Evolutionary conservation across 2,113 vertebrate genomes (phyloP).

Genomic region (Cyanoderma ruficeps): DNA sequence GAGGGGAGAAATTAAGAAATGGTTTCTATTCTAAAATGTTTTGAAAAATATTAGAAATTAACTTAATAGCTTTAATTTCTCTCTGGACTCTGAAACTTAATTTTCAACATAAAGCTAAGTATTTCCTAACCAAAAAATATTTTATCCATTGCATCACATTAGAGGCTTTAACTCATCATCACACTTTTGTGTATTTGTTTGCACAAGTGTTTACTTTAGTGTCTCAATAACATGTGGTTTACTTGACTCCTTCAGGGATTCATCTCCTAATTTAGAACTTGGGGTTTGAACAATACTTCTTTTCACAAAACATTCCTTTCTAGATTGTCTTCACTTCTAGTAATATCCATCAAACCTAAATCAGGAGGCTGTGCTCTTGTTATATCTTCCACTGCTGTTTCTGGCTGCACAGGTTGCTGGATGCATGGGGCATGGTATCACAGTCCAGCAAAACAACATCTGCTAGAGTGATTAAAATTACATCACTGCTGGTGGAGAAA

Average conservation of each 20-base stretch:
- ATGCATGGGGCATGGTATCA: not conserved
- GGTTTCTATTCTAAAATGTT: not conserved
- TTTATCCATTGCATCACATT: not conserved
- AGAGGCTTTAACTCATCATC: not conserved
- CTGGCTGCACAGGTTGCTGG: not conserved
- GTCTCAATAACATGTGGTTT: not conserved
- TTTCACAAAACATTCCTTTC: not conserved
- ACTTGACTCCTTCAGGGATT: not conserved
- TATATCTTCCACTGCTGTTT: not conserved
- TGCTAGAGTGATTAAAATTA: slow-evolving; percentile 35
- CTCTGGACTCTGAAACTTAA: not conserved
- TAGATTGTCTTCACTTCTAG: not conserved
- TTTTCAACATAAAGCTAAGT: not conserved
- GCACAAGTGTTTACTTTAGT: not conserved
- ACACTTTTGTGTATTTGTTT: not conserved
- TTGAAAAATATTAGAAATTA: not conserved
- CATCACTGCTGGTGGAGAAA: not conserved
- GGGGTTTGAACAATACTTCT: not conserved
- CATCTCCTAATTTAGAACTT: not conserved
- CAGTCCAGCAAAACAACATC: slow-evolving; percentile 41
- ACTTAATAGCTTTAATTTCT: not conserved
- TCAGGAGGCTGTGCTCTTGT: not conserved
- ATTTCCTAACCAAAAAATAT: not conserved
- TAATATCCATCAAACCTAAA: not conserved
- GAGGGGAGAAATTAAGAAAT: not conserved